Percentiles rank a stretch among this genome's conserved stretches.
Evolutionary conservation across 2,888 invertebrate species (phyloP).

Genomic region (Eugnorisma glareosa): DNA sequence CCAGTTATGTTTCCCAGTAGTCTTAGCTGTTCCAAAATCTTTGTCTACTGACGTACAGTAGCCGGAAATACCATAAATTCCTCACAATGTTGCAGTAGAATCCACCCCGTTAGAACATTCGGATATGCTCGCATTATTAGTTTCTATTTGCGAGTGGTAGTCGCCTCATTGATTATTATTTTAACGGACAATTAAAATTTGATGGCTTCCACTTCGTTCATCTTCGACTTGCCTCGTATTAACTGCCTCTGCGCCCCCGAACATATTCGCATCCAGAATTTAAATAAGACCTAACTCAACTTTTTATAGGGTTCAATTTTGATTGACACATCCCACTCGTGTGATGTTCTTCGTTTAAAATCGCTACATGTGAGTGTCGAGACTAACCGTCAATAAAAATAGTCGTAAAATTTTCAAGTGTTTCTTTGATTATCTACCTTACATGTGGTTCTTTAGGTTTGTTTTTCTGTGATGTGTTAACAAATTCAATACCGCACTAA

Average conservation of each 20-base stretch:
- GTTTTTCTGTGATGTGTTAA: conserved; percentile 27
- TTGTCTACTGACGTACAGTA: conserved; percentile 20
- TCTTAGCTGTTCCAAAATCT: conserved; percentile 29
- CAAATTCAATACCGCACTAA: conserved; percentile 77
- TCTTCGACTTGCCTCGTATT: conserved; percentile 84
- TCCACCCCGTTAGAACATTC: conserved; percentile 56
- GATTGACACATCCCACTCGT: conserved; percentile 63
- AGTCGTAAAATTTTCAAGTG: conserved; percentile 83
- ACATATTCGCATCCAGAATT: conserved; percentile 53
- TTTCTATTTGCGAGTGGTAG: conserved; percentile 84
- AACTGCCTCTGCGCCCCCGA: conserved; percentile 68
- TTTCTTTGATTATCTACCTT: conserved; percentile 71
- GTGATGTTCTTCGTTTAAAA: conserved; percentile 82
- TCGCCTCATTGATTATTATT: conserved; percentile 90
- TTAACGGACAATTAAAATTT: conserved; percentile 90
- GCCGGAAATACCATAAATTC: conserved; percentile 41
- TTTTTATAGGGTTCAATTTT: conserved; percentile 73
- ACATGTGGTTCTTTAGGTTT: conserved; percentile 30
- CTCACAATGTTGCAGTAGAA: conserved; percentile 54
- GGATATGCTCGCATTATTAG: conserved; percentile 74
- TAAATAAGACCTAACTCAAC: conserved; percentile 69
- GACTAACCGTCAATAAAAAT: conserved; percentile 90
- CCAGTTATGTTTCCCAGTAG: conserved; percentile 1
- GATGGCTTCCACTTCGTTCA: conserved; percentile 89
- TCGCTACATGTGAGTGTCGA: conserved; percentile 86